Percentiles rank a stretch among this genome's conserved stretches.
These are phyloP conservation scores for Cassiopea andromeda DNA, from an alignment of 30 jellyfish, hydroid and myxozoan genomes.

Conservation along the genomic window DNA sequence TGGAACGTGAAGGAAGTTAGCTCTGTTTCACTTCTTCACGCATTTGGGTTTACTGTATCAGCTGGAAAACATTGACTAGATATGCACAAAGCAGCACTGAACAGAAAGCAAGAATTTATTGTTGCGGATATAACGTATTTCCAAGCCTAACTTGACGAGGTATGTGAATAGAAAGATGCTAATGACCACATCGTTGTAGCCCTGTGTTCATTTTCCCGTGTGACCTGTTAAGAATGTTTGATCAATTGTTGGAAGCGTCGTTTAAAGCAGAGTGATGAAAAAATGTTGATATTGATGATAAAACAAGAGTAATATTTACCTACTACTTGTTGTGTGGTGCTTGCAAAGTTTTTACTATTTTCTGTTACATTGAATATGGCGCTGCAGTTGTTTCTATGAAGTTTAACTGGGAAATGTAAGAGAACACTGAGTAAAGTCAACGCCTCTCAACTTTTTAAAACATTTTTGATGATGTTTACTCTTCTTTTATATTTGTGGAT, in stretches of 20 bases:
- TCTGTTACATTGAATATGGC: neutral
- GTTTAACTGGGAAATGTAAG: conserved; percentile 7
- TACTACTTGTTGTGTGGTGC: neutral
- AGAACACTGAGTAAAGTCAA: conserved; percentile 14
- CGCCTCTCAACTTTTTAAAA: conserved; percentile 35
- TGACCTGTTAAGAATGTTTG: conserved; percentile 75
- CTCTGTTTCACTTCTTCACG: too few species aligned
- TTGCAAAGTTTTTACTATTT: neutral
- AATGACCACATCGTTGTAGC: conserved; percentile 21
- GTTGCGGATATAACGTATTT: too few species aligned
- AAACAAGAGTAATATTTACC: neutral
- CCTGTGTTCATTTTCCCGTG: conserved; percentile 69
- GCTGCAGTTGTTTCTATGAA: neutral
- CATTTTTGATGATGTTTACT: conserved; percentile 33
- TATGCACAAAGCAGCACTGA: too few species aligned
- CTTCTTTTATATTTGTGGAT: conserved; percentile 30
- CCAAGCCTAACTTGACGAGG: too few species aligned
- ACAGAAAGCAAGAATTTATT: too few species aligned
- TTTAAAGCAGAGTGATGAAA: conserved; percentile 31
- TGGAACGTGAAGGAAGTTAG: conserved; percentile 12
- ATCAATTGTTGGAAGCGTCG: conserved; percentile 77
- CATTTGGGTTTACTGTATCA: too few species aligned
- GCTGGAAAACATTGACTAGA: too few species aligned
- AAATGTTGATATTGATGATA: conserved; percentile 7
- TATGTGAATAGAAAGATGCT: too few species aligned